Evolutionary conservation across 1,140 invertebrate genomes (phyloP).

Genomic region (Halesus radiatus): DNA sequence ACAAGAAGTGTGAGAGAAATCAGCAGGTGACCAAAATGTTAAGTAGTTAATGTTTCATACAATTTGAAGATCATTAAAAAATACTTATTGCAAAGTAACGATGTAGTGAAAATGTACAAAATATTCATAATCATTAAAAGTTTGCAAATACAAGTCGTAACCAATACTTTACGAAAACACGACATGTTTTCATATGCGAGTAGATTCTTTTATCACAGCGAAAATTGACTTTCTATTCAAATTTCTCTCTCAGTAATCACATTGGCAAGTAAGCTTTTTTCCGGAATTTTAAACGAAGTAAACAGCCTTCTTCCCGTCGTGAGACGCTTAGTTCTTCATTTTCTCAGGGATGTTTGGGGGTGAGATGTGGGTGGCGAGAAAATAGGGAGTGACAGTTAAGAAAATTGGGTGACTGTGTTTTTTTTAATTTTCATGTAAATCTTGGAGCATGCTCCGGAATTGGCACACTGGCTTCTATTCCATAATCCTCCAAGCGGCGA

Average conservation of each 20-base stretch:
- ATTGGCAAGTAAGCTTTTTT: constrained; percentile 19
- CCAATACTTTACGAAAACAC: too few relatives aligned
- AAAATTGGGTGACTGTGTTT: constrained; percentile 34
- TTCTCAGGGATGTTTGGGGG: background rate
- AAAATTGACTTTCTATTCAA: constrained; percentile 22
- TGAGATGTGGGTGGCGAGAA: background rate
- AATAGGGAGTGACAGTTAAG: constrained; percentile 27
- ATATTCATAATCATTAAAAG: too few relatives aligned
- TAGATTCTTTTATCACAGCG: background rate
- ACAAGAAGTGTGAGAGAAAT: too few relatives aligned
- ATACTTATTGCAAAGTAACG: too few relatives aligned
- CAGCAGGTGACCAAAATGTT: too few relatives aligned
- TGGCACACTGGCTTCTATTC: constrained; percentile 7
- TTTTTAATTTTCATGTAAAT: constrained; percentile 41
- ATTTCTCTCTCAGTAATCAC: constrained; percentile 19
- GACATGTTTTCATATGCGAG: background rate
- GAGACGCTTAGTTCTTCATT: constrained; percentile 17
- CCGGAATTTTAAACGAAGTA: constrained; percentile 28
- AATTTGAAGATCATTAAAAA: too few relatives aligned
- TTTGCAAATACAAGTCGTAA: too few relatives aligned
- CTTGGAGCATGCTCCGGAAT: constrained; percentile 7
- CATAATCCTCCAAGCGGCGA: background rate
- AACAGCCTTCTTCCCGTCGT: background rate
- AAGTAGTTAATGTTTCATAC: too few relatives aligned
- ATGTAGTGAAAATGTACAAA: too few relatives aligned